phyloP scores from a whole-genome alignment of 2,888 invertebrate species.

The Rhodophaea formosa region DNA sequence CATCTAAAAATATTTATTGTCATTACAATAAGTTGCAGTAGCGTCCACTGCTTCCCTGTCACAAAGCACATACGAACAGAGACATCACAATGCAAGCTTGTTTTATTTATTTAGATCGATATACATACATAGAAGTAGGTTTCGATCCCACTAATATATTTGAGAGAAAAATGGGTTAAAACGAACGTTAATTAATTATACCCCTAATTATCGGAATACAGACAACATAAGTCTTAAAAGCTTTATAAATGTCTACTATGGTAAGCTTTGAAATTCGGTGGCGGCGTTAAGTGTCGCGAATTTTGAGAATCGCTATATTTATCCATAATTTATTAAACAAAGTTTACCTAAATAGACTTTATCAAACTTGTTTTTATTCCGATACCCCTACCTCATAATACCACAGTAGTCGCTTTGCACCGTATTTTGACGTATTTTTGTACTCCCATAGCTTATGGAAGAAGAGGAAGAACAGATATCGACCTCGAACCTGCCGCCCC shows the following conservation, averaged over 20 bases:
- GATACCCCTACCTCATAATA: constrained; percentile 27
- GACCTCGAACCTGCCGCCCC: constrained; percentile 61
- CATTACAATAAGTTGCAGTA: constrained; percentile 31
- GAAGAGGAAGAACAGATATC: constrained; percentile 64
- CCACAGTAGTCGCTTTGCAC: constrained; percentile 73
- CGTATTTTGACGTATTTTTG: constrained; percentile 71
- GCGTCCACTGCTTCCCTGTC: constrained; percentile 52
- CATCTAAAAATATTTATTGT: neutral
- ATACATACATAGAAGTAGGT: neutral
- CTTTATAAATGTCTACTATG: no score
- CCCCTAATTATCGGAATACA: constrained; percentile 20
- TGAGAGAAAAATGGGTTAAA: neutral
- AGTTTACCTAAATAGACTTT: no score
- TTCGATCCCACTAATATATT: constrained; percentile 1
- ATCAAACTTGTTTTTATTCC: constrained; percentile 33
- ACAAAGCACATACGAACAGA: constrained; percentile 50
- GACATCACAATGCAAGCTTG: constrained; percentile 45
- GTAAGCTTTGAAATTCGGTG: no score
- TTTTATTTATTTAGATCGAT: constrained; percentile 28
- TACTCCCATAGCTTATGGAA: constrained; percentile 66
- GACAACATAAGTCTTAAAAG: constrained; percentile 19
- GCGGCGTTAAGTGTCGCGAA: no score
- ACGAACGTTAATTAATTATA: neutral
- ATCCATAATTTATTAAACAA: no score
- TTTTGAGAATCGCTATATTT: no score